Evolutionary conservation across 2,113 vertebrate genomes (phyloP).

Genomic region (Tricholaema leucomelas): DNA sequence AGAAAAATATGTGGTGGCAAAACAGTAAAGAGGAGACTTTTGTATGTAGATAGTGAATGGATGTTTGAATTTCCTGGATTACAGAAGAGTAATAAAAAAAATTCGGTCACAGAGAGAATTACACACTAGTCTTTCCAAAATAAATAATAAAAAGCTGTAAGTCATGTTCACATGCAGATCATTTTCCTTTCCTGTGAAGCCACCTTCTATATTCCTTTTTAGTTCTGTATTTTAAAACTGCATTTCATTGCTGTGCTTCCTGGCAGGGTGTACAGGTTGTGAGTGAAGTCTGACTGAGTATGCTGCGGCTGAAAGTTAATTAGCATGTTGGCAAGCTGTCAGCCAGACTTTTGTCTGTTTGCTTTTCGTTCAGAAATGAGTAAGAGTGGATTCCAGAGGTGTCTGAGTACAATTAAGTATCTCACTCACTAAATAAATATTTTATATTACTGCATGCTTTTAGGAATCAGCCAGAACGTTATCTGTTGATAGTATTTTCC

Average conservation of each 20-base stretch:
- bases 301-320: slow-evolving; percentile 68
- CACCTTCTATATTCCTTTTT: background rate
- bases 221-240: slow-evolving; percentile 42
- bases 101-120: background rate
- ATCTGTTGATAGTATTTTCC: slow-evolving; percentile 40
- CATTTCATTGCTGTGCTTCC: slow-evolving; percentile 22
- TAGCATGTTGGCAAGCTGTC: slow-evolving; percentile 72
- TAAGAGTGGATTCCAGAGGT: slow-evolving; percentile 68
- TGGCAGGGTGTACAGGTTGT: slow-evolving; percentile 43
- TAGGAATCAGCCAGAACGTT: slow-evolving; percentile 48
- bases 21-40: background rate
- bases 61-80: slow-evolving; percentile 2
- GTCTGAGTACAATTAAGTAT: slow-evolving; percentile 66
- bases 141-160: slow-evolving; percentile 3
- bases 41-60: background rate
- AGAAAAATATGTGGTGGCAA: background rate
- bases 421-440: slow-evolving; percentile 65
- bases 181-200: background rate
- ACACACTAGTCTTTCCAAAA: background rate
- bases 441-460: slow-evolving; percentile 51
- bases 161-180: background rate
- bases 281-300: slow-evolving; percentile 52
- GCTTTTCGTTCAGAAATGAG: slow-evolving; percentile 65
- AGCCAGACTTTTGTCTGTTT: slow-evolving; percentile 63
- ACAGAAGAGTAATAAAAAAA: background rate